A percentile compares a stretch with the other conserved stretches of the same genome.
phyloP scores from a whole-genome alignment of 2,797 vertebrate genomes.

The Danio kyathit region DNA sequence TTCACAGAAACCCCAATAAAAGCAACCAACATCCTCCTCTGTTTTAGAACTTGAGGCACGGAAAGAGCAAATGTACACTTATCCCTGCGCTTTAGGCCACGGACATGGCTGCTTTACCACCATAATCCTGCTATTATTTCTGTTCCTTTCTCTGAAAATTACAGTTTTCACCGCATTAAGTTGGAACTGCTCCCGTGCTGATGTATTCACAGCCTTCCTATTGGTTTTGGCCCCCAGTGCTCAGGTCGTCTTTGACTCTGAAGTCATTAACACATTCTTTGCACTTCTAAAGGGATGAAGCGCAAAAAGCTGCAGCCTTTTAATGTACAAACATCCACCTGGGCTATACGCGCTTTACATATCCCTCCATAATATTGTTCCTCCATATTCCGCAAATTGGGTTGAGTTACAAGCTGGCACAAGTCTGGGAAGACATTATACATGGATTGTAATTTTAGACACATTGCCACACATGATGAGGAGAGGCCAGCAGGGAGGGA shows the following conservation, averaged over 20 bases:
- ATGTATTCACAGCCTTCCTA: conserved; percentile 59
- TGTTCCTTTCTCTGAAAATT: conserved; percentile 63
- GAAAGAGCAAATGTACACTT: conserved; percentile 48
- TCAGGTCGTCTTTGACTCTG: conserved; percentile 55
- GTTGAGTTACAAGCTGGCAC: conserved; percentile 73
- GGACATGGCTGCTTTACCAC: conserved; percentile 56
- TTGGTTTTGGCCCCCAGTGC: conserved; percentile 62
- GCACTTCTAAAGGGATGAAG: conserved; percentile 67
- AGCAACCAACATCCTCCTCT: conserved; percentile 38
- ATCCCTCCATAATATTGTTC: conserved; percentile 68
- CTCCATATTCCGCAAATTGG: conserved; percentile 71
- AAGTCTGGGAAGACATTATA: conserved; percentile 68
- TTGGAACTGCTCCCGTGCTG: conserved; percentile 66
- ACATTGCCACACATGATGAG: conserved; percentile 76
- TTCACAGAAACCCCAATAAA: conserved; percentile 41
- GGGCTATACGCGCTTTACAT: conserved; percentile 68
- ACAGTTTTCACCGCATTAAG: conserved; percentile 68
- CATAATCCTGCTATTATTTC: conserved; percentile 61
- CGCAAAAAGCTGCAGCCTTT: conserved; percentile 55
- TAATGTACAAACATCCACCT: conserved; percentile 67
- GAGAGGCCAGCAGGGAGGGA: conserved; percentile 67
- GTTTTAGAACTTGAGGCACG: conserved; percentile 41
- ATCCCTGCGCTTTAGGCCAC: conserved; percentile 59
- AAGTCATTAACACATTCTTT: conserved; percentile 77
- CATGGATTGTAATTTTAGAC: conserved; percentile 76